Conservation (phyloP, 2,888 invertebrate genomes). For the Galeruca laticollis region DNA sequence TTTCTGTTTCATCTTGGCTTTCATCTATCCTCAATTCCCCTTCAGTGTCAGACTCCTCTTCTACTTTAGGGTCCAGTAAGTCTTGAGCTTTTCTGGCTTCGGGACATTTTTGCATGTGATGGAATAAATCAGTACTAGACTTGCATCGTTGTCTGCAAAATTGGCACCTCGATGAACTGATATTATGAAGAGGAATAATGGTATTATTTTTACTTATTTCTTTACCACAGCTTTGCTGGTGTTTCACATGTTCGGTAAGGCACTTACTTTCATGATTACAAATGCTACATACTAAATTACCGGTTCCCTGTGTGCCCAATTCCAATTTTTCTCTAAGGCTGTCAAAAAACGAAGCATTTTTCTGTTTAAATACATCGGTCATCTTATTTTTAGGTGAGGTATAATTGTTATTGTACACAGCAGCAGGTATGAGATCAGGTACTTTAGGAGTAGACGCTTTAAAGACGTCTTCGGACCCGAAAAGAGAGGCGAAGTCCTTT, state of each 20-base stretch:
- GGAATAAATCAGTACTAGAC: constrained; percentile 81
- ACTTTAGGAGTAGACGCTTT: constrained; percentile 55
- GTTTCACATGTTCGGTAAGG: constrained; percentile 83
- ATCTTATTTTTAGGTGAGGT: constrained; percentile 47
- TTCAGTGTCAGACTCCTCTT: constrained; percentile 55
- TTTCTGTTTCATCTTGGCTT: constrained; percentile 54
- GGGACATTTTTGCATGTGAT: constrained; percentile 80
- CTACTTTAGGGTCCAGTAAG: constrained; percentile 58
- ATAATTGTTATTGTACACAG: constrained; percentile 45
- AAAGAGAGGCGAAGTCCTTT: constrained; percentile 71
- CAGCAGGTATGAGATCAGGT: constrained; percentile 61
- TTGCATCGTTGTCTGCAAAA: constrained; percentile 89
- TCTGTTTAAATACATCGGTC: constrained; percentile 69
- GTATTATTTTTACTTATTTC: constrained; percentile 50
- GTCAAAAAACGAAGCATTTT: constrained; percentile 85
- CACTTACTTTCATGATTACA: constrained; percentile 85
- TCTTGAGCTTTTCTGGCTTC: constrained; percentile 67
- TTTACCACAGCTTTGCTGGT: constrained; percentile 77
- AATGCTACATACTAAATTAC: constrained; percentile 76
- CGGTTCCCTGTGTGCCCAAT: constrained; percentile 72
- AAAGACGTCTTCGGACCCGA: constrained; percentile 64
- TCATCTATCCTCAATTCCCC: constrained; percentile 53
- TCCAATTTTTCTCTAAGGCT: constrained; percentile 82
- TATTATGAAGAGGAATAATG: constrained; percentile 65
- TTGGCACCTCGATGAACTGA: constrained; percentile 84